Evolutionary conservation across 2,797 vertebrate genomes (phyloP).

Genomic region (Leptoclinus maculatus): DNA sequence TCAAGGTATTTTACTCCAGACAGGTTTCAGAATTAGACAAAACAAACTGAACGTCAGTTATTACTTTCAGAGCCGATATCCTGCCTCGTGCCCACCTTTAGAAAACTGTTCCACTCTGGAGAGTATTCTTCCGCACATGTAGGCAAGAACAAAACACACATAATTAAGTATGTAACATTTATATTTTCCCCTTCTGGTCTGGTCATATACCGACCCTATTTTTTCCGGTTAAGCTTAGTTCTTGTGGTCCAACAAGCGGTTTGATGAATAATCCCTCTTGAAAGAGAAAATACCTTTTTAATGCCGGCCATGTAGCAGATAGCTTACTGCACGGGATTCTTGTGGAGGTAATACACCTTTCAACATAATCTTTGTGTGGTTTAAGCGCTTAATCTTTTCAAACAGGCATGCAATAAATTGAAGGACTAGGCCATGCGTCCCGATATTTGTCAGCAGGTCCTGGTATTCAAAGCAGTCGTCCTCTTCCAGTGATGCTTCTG

Average conservation of each 20-base stretch:
- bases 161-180: not conserved
- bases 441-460: conserved; percentile 13
- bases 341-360: conserved; percentile 28
- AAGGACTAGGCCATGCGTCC: not conserved
- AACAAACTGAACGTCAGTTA: conserved; percentile 18
- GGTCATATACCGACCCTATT: conserved; percentile 19
- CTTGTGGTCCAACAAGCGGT: conserved; percentile 24
- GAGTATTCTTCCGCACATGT: not conserved
- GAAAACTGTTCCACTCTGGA: conserved; percentile 4
- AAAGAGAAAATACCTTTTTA: conserved; percentile 38
- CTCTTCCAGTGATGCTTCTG: conserved; percentile 2
- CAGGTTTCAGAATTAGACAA: conserved; percentile 37
- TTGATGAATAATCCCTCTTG: conserved; percentile 51
- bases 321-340: conserved; percentile 19
- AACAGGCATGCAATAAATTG: conserved; percentile 18
- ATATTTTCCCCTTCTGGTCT: conserved; percentile 19
- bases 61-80: conserved; percentile 32
- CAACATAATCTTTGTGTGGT: conserved; percentile 28
- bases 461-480: conserved; percentile 21
- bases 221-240: conserved; percentile 29
- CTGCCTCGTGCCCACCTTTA: not conserved
- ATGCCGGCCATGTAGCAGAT: conserved; percentile 32
- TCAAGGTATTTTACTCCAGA: not conserved
- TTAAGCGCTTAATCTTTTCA: conserved; percentile 35
- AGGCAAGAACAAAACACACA: not conserved